Evolutionary conservation across 2,888 invertebrate species (phyloP).

Genomic region (Mesorhabditis belari): DNA sequence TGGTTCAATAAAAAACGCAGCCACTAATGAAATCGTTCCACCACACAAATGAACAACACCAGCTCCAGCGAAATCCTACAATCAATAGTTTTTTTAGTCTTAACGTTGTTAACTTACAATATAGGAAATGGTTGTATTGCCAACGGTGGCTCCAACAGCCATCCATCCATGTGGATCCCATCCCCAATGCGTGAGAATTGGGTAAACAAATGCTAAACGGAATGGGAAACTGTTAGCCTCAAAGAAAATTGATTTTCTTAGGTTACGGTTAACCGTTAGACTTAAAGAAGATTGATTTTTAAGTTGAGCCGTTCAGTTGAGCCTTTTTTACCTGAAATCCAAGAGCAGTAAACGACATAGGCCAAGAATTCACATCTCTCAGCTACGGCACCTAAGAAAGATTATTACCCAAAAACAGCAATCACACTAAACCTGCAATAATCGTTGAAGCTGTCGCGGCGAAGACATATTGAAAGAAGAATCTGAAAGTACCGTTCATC

Average conservation of each 20-base stretch:
- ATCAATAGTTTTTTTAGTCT: neutral
- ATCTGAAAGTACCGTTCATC: slow-evolving; percentile 3
- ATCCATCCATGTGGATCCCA: slow-evolving; percentile 45
- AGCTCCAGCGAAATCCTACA: slow-evolving; percentile 60
- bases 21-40: slow-evolving; percentile 45
- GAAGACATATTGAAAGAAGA: slow-evolving; percentile 61
- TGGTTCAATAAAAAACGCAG: slow-evolving; percentile 58
- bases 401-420: too few species aligned
- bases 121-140: slow-evolving; percentile 27
- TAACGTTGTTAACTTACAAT: slow-evolving; percentile 10
- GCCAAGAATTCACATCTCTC: slow-evolving; percentile 60
- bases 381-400: slow-evolving; percentile 58
- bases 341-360: slow-evolving; percentile 59
- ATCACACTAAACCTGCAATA: too few species aligned
- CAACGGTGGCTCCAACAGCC: slow-evolving; percentile 30
- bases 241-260: neutral
- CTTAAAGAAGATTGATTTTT: slow-evolving; percentile 2
- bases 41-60: slow-evolving; percentile 58
- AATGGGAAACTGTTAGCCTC: slow-evolving; percentile 2
- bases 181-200: slow-evolving; percentile 48
- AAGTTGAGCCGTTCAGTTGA: neutral
- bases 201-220: slow-evolving; percentile 37
- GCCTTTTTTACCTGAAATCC: slow-evolving; percentile 57
- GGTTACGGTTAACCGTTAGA: neutral
- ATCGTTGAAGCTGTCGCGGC: slow-evolving; percentile 62